These are phyloP conservation scores for Clinocottus analis DNA, from an alignment of 2,113 vertebrate species.

Conservation along the genomic window DNA sequence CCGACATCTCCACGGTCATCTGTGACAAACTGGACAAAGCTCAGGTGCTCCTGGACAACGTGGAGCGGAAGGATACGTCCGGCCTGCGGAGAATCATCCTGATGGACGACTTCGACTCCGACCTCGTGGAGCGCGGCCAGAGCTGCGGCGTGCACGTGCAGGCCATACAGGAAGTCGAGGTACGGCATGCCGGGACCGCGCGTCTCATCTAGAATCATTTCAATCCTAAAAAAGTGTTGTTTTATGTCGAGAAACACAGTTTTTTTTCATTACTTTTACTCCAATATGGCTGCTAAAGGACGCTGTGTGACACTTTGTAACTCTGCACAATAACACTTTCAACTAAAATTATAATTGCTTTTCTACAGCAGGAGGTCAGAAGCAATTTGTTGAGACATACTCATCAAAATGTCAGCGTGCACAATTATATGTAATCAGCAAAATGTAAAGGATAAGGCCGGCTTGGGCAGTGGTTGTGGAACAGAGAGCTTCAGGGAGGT, in stretches of 20 bases:
- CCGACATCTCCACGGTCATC: slow-evolving; percentile 94
- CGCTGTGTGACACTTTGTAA: not conserved
- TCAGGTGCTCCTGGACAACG: slow-evolving; percentile 88
- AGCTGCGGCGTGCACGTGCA: slow-evolving; percentile 88
- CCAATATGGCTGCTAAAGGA: not conserved
- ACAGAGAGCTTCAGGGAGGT: too few species aligned
- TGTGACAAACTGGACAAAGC: slow-evolving; percentile 95
- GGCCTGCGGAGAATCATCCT: slow-evolving; percentile 90
- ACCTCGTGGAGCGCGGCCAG: slow-evolving; percentile 83
- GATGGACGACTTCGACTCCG: slow-evolving; percentile 90
- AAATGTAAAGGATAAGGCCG: not conserved
- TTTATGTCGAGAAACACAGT: not conserved
- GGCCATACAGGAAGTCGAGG: slow-evolving; percentile 91
- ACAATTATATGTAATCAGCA: not conserved
- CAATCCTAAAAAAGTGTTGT: not conserved
- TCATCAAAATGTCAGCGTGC: not conserved
- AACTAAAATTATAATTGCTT: not conserved
- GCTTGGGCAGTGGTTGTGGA: too few species aligned
- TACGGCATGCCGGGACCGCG: too few species aligned
- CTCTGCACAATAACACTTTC: not conserved
- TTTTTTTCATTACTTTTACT: not conserved
- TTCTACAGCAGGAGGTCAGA: not conserved
- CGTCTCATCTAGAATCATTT: not conserved
- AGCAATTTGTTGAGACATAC: not conserved
- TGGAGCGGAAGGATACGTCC: slow-evolving; percentile 88